These are phyloP conservation scores for Anguilla anguilla DNA, from an alignment of 2,797 vertebrate genomes.

Conservation along the genomic window DNA sequence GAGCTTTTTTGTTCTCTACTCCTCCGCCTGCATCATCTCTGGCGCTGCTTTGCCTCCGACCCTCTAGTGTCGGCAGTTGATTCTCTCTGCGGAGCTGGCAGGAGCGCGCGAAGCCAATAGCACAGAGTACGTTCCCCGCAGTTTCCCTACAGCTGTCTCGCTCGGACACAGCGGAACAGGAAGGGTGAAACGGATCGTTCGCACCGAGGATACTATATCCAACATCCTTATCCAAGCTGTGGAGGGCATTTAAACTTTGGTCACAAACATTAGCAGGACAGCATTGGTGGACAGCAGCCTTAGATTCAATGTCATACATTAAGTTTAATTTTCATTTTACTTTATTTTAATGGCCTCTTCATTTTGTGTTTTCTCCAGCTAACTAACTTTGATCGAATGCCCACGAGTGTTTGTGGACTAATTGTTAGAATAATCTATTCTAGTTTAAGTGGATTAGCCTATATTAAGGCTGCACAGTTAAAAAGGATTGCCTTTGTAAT, in stretches of 20 bases:
- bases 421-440: background rate
- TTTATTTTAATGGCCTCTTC: conserved; percentile 2
- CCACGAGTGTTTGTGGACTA: background rate
- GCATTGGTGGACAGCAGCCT: background rate
- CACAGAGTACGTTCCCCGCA: conserved; percentile 11
- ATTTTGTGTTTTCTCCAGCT: background rate
- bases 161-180: background rate
- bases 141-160: background rate
- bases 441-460: conserved; percentile 22
- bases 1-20: background rate
- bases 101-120: background rate
- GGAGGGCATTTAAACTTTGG: conserved; percentile 8
- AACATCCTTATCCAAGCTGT: conserved; percentile 1
- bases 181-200: background rate
- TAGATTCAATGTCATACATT: conserved; percentile 23
- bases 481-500: conserved; percentile 5
- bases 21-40: background rate
- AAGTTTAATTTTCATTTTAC: conserved; percentile 11
- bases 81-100: conserved; percentile 19
- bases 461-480: background rate
- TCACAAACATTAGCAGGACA: background rate
- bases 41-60: background rate
- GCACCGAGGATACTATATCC: background rate
- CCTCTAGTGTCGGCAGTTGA: conserved; percentile 9
- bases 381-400: background rate